phyloP scores from a whole-genome alignment of 1,140 invertebrate species.

The Drosophila guanche region DNA sequence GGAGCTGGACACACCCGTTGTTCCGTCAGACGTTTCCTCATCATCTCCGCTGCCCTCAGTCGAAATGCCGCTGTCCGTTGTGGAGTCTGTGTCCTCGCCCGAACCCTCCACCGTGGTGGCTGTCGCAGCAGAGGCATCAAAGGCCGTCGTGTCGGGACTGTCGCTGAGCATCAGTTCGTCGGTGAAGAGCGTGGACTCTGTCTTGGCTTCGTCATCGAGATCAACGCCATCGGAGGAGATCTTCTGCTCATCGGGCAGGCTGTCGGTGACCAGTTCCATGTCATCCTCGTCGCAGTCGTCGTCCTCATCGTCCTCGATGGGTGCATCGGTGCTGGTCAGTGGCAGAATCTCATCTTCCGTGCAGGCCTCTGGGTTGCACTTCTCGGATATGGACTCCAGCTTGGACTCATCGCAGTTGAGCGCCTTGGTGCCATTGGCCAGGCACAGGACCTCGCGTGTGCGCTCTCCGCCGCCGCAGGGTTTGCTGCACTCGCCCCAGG shows the following conservation, averaged over 20 bases:
- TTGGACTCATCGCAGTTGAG: conserved; percentile 87
- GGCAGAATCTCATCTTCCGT: conserved; percentile 88
- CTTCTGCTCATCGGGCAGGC: conserved; percentile 44
- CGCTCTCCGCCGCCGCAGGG: conserved; percentile 92
- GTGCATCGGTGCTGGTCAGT: conserved; percentile 85
- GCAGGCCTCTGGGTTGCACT: conserved; percentile 90
- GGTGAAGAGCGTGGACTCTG: conserved; percentile 79
- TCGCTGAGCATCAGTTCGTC: conserved; percentile 88
- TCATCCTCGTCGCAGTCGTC: conserved; percentile 84
- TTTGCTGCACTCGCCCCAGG: conserved; percentile 92
- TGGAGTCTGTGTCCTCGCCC: conserved; percentile 62
- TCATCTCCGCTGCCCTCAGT: conserved; percentile 76
- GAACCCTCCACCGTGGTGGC: conserved; percentile 73
- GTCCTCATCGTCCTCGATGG: conserved; percentile 84
- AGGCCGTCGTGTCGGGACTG: conserved; percentile 62
- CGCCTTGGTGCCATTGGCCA: conserved; percentile 87
- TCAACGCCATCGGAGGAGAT: conserved; percentile 53
- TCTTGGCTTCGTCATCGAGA: conserved; percentile 60
- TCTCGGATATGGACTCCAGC: conserved; percentile 88
- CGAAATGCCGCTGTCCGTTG: conserved; percentile 55
- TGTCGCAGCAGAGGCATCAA: conserved; percentile 57
- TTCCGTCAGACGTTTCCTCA: conserved; percentile 38
- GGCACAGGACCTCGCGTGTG: conserved; percentile 90
- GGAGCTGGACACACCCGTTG: conserved; percentile 34
- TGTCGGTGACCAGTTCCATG: conserved; percentile 47